Base-by-base conservation (phyloP, 2,797 vertebrate genomes). In the Gobionotothen gibberifrons region DNA sequence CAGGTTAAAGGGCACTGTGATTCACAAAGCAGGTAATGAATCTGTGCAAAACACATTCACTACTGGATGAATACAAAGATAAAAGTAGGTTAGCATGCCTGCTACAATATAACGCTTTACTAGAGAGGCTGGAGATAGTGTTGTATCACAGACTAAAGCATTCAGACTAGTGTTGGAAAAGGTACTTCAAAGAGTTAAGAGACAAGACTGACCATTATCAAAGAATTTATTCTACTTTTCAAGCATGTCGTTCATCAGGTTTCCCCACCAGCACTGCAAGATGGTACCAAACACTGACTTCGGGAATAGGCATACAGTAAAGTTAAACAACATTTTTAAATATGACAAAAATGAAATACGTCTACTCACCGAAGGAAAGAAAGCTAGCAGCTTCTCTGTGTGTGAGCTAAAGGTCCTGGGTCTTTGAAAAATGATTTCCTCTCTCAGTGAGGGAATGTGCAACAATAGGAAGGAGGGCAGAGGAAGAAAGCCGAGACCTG, bases 401-500 rank as follows among this genome's bases (percentile, higher is more conserved):
- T 52, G 40, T 59, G 52, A 44, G 22, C 3, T 3, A 0, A 54
- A 54, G 22, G 8, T 78, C 44, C 74, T 40, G 13, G 19, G 22
- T 61, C 26, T 58, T 43, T 53, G 46, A 55, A 59, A 60, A 32
- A 32, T n/a, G 19, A 47, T 46, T 2, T 86, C 73, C 72, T 39
- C 15, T 76, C 79, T 72, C 68, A 76, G 57, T 70, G 60, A 67
- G 60, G 51, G 40, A 76, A 84, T 65, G 56, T 65, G 44, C 1
- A 76, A 88, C 69, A 84, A 82, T 75, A 70, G 70, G 72, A 72
- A 60, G 67, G 78, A 44, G 72, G 70, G 75, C 77, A 83, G 84
- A 60, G 85, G 85, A 84, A 83, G 83, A 89, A 87, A 87, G 48
- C 21, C 0, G 74, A 87, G 44, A 86, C 71, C 76, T 72, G 60